These are phyloP conservation scores for Pogona vitticeps DNA, from an alignment of 2,113 vertebrate species.

Conservation along the genomic window DNA sequence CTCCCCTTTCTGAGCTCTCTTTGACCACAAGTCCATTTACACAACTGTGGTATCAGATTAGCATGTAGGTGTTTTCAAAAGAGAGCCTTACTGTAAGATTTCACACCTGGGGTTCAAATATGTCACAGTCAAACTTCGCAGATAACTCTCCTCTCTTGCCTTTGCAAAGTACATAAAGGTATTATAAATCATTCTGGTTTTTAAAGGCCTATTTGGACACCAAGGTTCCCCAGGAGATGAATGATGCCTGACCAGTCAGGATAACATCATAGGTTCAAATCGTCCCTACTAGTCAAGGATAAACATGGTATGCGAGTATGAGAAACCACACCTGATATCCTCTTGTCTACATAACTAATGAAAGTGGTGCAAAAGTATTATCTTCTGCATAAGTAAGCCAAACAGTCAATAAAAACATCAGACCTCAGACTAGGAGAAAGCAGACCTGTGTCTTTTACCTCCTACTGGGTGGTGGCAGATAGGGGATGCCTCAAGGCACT, in stretches of 20 bases:
- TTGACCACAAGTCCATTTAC: not conserved
- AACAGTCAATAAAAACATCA: too few species aligned
- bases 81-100: not conserved
- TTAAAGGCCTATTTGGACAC: not conserved
- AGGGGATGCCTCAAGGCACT: too few species aligned
- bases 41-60: not conserved
- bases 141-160: not conserved
- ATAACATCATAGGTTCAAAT: not conserved
- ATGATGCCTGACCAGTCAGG: not conserved
- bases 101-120: slow-evolving; percentile 21
- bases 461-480: too few species aligned
- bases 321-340: too few species aligned
- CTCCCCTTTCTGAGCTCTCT: not conserved
- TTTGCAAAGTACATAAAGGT: not conserved
- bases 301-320: too few species aligned
- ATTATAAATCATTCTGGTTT: not conserved
- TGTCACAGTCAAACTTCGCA: not conserved
- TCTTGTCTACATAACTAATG: too few species aligned
- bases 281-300: too few species aligned
- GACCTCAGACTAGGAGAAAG: too few species aligned
- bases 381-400: too few species aligned
- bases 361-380: too few species aligned
- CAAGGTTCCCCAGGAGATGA: not conserved
- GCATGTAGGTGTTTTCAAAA: not conserved
- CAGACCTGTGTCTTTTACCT: too few species aligned